A percentile compares a stretch with the other conserved stretches of the same genome.
These are phyloP conservation scores for Beaufortia kweichowensis DNA, from an alignment of 2,113 vertebrate species.

Conservation along the genomic window DNA sequence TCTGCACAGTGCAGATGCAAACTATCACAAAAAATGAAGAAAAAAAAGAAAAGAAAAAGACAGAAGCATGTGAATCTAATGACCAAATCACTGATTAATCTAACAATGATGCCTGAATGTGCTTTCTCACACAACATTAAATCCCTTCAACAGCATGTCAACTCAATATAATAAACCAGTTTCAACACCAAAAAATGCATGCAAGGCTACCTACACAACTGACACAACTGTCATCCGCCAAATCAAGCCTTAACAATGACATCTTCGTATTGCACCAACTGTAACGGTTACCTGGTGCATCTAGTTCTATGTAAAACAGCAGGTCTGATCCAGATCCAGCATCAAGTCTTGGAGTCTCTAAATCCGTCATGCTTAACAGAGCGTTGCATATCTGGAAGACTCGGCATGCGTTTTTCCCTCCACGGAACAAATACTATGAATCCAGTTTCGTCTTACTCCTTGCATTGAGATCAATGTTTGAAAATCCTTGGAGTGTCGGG, in stretches of 20 bases:
- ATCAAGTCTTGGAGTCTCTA: conserved; percentile 78
- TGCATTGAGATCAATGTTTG: conserved; percentile 6
- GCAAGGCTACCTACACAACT: not conserved
- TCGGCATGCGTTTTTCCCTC: not conserved
- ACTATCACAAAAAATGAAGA: not conserved
- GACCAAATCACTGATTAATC: not conserved
- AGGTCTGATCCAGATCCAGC: conserved; percentile 77
- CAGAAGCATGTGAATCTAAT: not conserved
- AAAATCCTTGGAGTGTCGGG: conserved; percentile 64
- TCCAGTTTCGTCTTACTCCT: conserved; percentile 66
- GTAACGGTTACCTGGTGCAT: conserved; percentile 77
- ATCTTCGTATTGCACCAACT: not conserved
- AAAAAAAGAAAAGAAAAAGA: no score
- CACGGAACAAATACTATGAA: not conserved
- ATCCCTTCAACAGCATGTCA: not conserved
- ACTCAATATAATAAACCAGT: not conserved
- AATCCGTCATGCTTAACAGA: conserved; percentile 76
- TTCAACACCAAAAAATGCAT: not conserved
- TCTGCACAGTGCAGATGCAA: conserved; percentile 46
- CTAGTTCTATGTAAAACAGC: conserved; percentile 86
- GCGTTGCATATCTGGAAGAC: conserved; percentile 73
- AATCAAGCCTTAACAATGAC: not conserved
- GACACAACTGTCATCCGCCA: not conserved
- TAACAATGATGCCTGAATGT: not conserved
- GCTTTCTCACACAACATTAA: not conserved